phyloP scores from a whole-genome alignment of 2,888 invertebrate species.

The Dexiosoma caninum region DNA sequence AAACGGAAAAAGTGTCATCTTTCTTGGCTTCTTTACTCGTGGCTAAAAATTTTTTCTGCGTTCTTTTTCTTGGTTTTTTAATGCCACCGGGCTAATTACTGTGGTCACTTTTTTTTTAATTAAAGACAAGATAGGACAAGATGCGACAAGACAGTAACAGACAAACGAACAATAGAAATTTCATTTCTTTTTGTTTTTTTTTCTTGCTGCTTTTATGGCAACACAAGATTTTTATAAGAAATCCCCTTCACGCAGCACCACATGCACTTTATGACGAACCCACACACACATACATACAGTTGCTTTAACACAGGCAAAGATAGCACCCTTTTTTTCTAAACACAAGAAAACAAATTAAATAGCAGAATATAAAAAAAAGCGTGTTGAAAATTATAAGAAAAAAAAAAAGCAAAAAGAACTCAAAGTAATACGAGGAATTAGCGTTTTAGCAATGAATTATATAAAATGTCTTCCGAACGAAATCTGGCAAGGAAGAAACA shows the following conservation, averaged over 20 bases:
- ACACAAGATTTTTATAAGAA: slow-evolving; percentile 43
- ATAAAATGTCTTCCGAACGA: slow-evolving; percentile 58
- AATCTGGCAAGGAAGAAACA: slow-evolving; percentile 40
- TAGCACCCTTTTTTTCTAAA: slow-evolving; percentile 35
- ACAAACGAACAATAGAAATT: slow-evolving; percentile 60
- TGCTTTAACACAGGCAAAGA: slow-evolving; percentile 44
- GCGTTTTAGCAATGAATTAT: slow-evolving; percentile 63
- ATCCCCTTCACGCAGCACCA: not conserved
- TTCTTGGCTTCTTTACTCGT: slow-evolving; percentile 7
- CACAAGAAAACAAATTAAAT: slow-evolving; percentile 21
- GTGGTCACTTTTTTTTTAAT: slow-evolving; percentile 76
- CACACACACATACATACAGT: slow-evolving; percentile 22
- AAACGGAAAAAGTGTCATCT: slow-evolving; percentile 15
- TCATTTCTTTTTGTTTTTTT: too few species aligned
- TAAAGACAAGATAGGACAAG: slow-evolving; percentile 74
- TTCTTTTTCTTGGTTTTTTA: not conserved
- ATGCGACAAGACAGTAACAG: slow-evolving; percentile 66
- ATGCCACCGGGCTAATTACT: slow-evolving; percentile 77
- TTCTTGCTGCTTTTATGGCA: slow-evolving; percentile 30
- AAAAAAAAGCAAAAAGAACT: slow-evolving; percentile 38
- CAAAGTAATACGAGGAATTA: slow-evolving; percentile 60
- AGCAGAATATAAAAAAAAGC: slow-evolving; percentile 16
- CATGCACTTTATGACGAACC: not conserved
- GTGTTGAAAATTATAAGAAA: slow-evolving; percentile 1
- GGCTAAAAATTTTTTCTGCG: not conserved